Percentiles rank a stretch among this genome's conserved stretches.
Evolutionary conservation across 2,113 vertebrate genomes (phyloP).

Genomic region (Acanthisitta chloris): DNA sequence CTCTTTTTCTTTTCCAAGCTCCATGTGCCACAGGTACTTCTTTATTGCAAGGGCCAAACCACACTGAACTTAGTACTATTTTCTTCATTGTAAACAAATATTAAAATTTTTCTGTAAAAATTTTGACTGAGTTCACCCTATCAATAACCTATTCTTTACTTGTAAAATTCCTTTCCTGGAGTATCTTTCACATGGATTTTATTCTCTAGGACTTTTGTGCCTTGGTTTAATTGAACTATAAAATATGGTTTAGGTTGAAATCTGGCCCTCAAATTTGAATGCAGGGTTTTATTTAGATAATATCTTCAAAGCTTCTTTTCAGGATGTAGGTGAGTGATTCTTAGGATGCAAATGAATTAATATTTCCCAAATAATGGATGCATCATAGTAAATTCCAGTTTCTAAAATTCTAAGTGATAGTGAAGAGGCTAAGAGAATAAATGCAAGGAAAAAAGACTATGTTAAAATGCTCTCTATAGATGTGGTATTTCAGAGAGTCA

Average conservation of each 20-base stretch:
- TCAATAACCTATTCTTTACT: neutral
- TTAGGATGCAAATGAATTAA: neutral
- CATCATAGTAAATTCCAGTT: neutral
- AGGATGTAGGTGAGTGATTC: neutral
- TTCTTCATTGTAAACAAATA: neutral
- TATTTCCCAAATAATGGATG: neutral
- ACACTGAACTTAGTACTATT: neutral
- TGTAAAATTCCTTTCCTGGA: neutral
- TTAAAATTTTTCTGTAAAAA: neutral
- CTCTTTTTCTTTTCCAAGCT: neutral
- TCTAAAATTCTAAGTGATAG: neutral
- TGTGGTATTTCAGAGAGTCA: neutral
- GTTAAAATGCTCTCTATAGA: neutral
- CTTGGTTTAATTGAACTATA: neutral
- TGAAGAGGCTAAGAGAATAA: neutral
- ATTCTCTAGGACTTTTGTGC: neutral
- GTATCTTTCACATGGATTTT: neutral
- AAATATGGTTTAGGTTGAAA: neutral
- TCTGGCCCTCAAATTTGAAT: neutral
- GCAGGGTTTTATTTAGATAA: neutral
- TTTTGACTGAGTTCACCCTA: neutral
- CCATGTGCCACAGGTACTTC: fast-evolving
- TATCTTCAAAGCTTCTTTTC: neutral
- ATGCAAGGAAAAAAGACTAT: neutral
- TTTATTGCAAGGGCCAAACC: no score